Conservation (phyloP, 2,888 invertebrate species). For the Mechanitis mazaeus region DNA sequence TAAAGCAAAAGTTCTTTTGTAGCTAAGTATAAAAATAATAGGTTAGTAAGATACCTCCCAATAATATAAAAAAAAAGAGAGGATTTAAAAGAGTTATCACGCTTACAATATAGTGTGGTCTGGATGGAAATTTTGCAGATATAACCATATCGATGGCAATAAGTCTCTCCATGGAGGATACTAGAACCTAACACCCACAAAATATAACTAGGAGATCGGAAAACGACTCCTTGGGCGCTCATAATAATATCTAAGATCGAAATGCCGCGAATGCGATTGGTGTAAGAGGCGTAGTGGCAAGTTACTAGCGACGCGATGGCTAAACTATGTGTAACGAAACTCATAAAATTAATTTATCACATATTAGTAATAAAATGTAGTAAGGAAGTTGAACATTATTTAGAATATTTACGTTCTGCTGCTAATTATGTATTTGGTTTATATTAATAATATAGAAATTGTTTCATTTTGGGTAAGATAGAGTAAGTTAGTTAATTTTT, state of each 20-base stretch:
- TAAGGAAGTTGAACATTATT: no score
- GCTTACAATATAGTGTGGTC: constrained; percentile 11
- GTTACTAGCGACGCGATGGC: background rate
- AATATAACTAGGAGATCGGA: constrained; percentile 61
- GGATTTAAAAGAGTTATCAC: constrained; percentile 4
- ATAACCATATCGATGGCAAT: constrained; percentile 25
- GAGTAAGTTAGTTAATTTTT: constrained; percentile 8
- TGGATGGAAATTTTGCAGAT: constrained; percentile 15
- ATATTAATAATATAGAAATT: no score
- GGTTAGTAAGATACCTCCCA: background rate
- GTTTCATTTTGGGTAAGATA: background rate
- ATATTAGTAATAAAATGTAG: no score
- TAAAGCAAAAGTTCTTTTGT: background rate
- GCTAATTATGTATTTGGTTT: no score
- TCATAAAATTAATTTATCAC: no score
- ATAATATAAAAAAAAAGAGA: background rate
- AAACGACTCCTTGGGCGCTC: constrained; percentile 67
- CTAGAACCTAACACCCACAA: constrained; percentile 55
- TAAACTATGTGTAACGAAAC: no score
- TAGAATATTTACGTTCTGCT: no score
- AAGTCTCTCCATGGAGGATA: constrained; percentile 43
- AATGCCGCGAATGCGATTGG: constrained; percentile 50
- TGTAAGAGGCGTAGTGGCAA: constrained; percentile 2
- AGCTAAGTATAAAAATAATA: background rate
- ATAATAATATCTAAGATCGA: constrained; percentile 68